These are phyloP conservation scores for Cabera pusaria DNA, from an alignment of 2,888 invertebrate species.

Conservation along the genomic window DNA sequence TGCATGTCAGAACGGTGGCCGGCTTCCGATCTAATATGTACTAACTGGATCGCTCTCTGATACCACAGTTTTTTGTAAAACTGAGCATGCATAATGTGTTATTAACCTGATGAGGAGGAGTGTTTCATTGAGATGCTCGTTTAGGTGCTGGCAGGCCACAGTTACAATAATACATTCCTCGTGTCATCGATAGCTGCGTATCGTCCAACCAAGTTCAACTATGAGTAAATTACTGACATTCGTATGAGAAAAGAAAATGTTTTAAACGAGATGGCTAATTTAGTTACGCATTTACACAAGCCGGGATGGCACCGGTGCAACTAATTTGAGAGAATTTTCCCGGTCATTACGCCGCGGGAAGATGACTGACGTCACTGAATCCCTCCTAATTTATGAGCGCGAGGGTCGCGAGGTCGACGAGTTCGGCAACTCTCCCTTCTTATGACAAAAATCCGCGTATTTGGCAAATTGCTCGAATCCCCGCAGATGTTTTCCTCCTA, in stretches of 20 bases:
- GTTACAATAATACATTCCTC: no score
- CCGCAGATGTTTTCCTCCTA: slow-evolving; percentile 14
- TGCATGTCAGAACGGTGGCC: slow-evolving; percentile 25
- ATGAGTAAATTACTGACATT: no score
- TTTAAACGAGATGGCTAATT: no score
- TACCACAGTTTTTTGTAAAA: no score
- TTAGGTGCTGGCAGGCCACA: no score
- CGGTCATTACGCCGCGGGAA: slow-evolving; percentile 6
- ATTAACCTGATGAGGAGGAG: no score
- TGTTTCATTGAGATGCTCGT: no score
- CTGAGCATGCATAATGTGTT: no score
- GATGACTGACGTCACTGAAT: slow-evolving; percentile 19
- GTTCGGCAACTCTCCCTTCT: neutral
- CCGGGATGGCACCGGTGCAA: slow-evolving; percentile 9
- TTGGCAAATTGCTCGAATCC: slow-evolving; percentile 16
- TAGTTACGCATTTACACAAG: no score
- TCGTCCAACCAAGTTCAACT: no score
- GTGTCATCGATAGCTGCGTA: no score
- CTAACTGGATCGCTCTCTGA: slow-evolving; percentile 14
- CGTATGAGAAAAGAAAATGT: no score
- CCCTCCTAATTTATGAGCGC: slow-evolving; percentile 20
- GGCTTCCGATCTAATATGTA: slow-evolving; percentile 16
- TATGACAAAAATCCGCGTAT: slow-evolving; percentile 14
- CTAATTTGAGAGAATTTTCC: slow-evolving; percentile 12
- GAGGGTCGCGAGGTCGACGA: slow-evolving; percentile 7